Evolutionary conservation across 2,888 invertebrate genomes (phyloP).

Genomic region (Drosophila pseudotakahashii): DNA sequence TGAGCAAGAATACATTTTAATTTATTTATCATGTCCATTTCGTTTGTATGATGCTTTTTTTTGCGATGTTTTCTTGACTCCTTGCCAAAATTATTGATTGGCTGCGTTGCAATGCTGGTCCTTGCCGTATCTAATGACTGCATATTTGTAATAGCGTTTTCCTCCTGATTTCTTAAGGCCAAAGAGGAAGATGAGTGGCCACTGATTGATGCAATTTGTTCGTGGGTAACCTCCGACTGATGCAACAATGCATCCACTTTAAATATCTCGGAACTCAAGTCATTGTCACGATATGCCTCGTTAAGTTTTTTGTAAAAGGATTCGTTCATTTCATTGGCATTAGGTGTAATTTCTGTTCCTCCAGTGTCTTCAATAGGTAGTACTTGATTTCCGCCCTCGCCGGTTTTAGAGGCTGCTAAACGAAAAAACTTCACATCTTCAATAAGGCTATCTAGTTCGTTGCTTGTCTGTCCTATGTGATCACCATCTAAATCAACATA

Average conservation of each 20-base stretch:
- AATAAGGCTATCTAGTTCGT: conserved; percentile 43
- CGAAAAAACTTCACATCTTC: conserved; percentile 81
- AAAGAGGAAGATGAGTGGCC: conserved; percentile 85
- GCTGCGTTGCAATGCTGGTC: background rate
- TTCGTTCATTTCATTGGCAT: conserved; percentile 89
- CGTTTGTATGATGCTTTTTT: conserved; percentile 82
- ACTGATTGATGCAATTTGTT: conserved; percentile 41
- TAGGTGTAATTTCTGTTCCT: conserved; percentile 49
- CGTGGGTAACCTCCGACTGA: conserved; percentile 58
- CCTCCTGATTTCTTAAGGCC: conserved; percentile 94
- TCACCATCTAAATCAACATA: background rate
- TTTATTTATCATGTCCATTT: conserved; percentile 84
- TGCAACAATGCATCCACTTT: conserved; percentile 68
- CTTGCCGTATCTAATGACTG: conserved; percentile 1
- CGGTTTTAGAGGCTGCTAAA: conserved; percentile 76
- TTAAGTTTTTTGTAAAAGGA: conserved; percentile 95
- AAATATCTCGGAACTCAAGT: conserved; percentile 67
- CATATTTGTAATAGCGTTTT: conserved; percentile 84
- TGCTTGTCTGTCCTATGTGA: background rate
- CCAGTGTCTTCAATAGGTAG: conserved; percentile 81
- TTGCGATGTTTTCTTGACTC: conserved; percentile 78
- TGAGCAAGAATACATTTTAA: conserved; percentile 78
- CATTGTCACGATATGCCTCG: conserved; percentile 93
- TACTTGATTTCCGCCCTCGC: conserved; percentile 72
- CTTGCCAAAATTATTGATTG: conserved; percentile 40